phyloP scores from a whole-genome alignment of 2,888 invertebrate genomes.

The Acanthosepion pharaonis region DNA sequence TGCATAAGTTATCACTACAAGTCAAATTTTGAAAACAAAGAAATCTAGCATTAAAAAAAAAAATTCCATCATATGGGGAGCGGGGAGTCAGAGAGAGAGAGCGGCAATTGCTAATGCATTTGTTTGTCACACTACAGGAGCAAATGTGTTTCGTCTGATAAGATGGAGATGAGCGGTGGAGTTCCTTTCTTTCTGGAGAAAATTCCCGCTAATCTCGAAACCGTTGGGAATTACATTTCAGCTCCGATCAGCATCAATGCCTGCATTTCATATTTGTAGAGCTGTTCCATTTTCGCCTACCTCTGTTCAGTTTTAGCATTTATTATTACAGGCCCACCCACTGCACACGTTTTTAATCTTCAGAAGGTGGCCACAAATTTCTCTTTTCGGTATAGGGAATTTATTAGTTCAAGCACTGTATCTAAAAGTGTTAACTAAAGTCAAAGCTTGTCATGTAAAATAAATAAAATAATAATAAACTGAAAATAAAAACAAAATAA shows the following conservation, averaged over 20 bases:
- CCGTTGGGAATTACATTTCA: not conserved
- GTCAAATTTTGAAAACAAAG: no score
- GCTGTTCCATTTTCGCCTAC: not conserved
- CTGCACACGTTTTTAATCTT: not conserved
- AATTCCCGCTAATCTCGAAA: not conserved
- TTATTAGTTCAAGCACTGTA: no score
- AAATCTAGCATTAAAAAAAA: no score
- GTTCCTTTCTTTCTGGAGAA: no score
- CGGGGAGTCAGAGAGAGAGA: not conserved
- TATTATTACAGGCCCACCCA: not conserved
- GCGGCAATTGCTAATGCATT: not conserved
- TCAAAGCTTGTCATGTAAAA: no score
- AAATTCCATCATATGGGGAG: not conserved
- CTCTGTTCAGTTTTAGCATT: not conserved
- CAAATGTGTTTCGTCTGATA: not conserved
- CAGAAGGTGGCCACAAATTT: not conserved
- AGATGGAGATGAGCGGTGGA: no score
- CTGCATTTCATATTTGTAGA: not conserved
- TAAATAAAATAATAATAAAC: no score
- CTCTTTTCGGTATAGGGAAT: no score
- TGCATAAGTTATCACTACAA: no score
- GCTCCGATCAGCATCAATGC: not conserved
- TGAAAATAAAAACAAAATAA: no score
- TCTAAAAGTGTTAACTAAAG: no score
- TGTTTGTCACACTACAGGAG: not conserved